Evolutionary conservation across 2,888 invertebrate genomes (phyloP), one percentile per base, ranked within the genome.

Genomic region (Clitarchus hookeri): DNA sequence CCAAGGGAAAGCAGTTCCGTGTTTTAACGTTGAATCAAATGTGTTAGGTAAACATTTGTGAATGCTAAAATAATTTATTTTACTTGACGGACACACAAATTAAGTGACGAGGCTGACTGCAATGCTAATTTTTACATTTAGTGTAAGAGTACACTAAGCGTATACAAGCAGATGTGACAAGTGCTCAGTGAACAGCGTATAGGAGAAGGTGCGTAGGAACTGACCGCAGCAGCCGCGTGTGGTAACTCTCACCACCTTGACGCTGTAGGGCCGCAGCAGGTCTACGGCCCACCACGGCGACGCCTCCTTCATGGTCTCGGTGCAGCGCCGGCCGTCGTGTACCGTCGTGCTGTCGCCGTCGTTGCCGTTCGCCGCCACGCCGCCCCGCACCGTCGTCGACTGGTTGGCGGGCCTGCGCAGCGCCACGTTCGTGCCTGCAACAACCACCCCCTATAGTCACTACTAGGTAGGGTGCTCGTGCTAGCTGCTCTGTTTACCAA

Each of bases 241-340:
- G 16, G 97, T 97, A 84, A 98, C 96, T 88, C 97, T 92, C 79
- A 98, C 96, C 78, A 97, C 97, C 90, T 96, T 95, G 85, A 98
- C 95, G 0, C 97, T 94, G 91, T 97, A 97, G 48, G 97, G 95
- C 86, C 95, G 93, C 78, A 98, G 93, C 83, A 98, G 92, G 91
- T 98, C 97, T 13, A 98, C 97, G 89, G 96, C 95, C 98, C 98
- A 98, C 97, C 97, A 98, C 0, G 98, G 98, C 36, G 97, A 97
- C 0, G 96, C 95, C 90, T 98, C 98, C 87, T 96, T 94, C 90
- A 96, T 96, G 0, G 98, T 98, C 92, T 98, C 97, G 0, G 97
- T 96, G 91, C 98, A 98, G 88, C 96, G 93, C 90, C 96, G 95
- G 23, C 96, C 97, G 89, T 98, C 97, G 90, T 97, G 97, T 87